These are phyloP conservation scores for Unio pictorum DNA, from an alignment of 2,888 invertebrate genomes.

Conservation along the genomic window DNA sequence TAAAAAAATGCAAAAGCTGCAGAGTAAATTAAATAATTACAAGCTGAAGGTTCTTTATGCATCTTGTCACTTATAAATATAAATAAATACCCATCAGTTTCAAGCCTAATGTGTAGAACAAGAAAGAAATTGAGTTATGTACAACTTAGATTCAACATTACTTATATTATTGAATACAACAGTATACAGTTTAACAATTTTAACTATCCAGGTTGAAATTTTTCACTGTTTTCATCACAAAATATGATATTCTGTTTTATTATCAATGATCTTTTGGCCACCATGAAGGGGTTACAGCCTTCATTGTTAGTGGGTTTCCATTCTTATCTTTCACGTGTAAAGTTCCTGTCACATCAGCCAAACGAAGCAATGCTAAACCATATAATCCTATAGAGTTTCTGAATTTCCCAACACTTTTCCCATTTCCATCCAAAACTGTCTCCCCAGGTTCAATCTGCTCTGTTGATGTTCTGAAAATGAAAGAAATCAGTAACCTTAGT, in stretches of 20 bases:
- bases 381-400: conserved; percentile 67
- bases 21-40: no score
- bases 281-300: conserved; percentile 48
- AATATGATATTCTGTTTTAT: not conserved
- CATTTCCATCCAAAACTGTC: conserved; percentile 57
- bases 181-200: no score
- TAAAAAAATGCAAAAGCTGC: no score
- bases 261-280: conserved; percentile 47
- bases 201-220: not conserved
- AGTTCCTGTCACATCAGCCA: conserved; percentile 39
- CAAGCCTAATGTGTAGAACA: no score
- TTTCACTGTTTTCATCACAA: not conserved
- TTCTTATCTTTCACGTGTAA: conserved; percentile 31
- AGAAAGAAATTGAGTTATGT: no score
- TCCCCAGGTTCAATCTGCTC: conserved; percentile 31
- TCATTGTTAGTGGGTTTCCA: conserved; percentile 32
- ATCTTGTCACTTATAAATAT: no score
- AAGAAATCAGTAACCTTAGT: not conserved
- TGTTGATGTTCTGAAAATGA: conserved; percentile 36
- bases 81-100: no score
- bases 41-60: no score
- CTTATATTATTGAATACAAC: no score
- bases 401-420: conserved; percentile 79
- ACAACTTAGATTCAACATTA: no score
- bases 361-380: conserved; percentile 56